Evolutionary conservation across 35 echinoderm and acorn worm species (phyloP), one percentile per base, ranked within the genome.

Genomic region (Ophiothrix spiculata): DNA sequence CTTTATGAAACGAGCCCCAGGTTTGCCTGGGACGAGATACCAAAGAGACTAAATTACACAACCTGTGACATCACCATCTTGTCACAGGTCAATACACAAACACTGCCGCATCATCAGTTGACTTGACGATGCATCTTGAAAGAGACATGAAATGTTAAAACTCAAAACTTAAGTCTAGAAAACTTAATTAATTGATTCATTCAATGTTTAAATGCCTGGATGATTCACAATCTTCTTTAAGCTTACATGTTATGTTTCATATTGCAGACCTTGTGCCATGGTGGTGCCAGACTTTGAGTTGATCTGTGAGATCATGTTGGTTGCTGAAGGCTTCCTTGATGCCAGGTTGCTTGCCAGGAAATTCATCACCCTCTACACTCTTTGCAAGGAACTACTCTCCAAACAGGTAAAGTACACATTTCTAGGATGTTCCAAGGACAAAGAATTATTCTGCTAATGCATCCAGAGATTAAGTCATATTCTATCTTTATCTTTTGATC

Each of bases 241-340:
- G 8, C 21, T 54, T 11, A 8, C 45, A 54, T 11, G 21, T 54
- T 8, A 21, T 8, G 39, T 15, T 39, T 83, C 39, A 4, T 40
- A 83, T 25, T 75, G 19, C 76, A 98, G 95, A 88, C 95, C 95
- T 32, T 98, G 95, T 88, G 95, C 95, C 82, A 98, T 98, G 95
- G 91, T 94, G 0, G 91, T 94, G 6, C 95, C 91, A 45, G 95
- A 98, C 73, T 98, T 98, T 91, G 95, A 98, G 75, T 79, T 98
- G 89, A 98, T 98, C 64, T 98, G 95, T 91, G 95, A 98, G 86
- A 98, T 98, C 80, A 98, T 98, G 95, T 98, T 98, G 91, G 95
- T 98, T 80, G 91, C 95, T 77, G 95, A 98, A 75, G 95, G 91
- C 69, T 98, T 94, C 89, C 39, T 91, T 3, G 95, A 94, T 39